Evolutionary conservation across 2,797 vertebrate genomes (phyloP), one percentile per base, ranked within the genome.

Genomic region (Taeniopygia guttata): DNA sequence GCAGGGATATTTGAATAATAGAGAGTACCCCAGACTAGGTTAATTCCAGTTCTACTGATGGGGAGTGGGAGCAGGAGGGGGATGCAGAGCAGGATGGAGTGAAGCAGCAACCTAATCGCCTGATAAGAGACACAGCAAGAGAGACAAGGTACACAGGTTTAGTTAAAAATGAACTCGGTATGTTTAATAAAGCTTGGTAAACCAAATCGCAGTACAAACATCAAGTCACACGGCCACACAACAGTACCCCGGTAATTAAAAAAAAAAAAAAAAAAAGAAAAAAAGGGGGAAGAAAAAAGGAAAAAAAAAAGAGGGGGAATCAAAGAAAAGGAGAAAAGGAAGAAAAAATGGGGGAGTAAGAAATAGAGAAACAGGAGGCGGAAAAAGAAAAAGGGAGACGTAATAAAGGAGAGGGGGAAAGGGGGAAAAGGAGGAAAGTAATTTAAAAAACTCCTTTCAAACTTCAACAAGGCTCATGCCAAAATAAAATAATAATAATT

Each of bases 161-260:
- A 99, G 98, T 98, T 99, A 98, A 98, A 98, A 98, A 98, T 98
- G 98, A 99, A 98, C 98, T 98, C 97, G 97, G 97, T 98, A 98
- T 98, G 98, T 99, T 99, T 99, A 99, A 99, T 99, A 99, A 98
- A 98, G 98, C 98, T 98, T 97, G 98, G 98, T 98, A 97, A 98
- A 98, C 98, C 98, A 99, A 99, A 99, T 98, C 74, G 98, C 97
- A 98, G 98, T 99, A 99, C 99, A 99, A 98, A 99, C 98, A 98
- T 98, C 97, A 98, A 98, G 96, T 98, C 98, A 98, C 98, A 98
- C 97, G 96, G 98, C 98, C 98, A 99, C 98, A 99, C 98, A 98
- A 98, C 97, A 97, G 97, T 97, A 97, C 98, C 98, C 97, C 98
- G 96, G 98, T 97, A 92, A 98, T 46, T 2, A 86, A 98, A 72